Conservation (phyloP, 2,888 invertebrate species). For the Napeogenes sylphis region DNA sequence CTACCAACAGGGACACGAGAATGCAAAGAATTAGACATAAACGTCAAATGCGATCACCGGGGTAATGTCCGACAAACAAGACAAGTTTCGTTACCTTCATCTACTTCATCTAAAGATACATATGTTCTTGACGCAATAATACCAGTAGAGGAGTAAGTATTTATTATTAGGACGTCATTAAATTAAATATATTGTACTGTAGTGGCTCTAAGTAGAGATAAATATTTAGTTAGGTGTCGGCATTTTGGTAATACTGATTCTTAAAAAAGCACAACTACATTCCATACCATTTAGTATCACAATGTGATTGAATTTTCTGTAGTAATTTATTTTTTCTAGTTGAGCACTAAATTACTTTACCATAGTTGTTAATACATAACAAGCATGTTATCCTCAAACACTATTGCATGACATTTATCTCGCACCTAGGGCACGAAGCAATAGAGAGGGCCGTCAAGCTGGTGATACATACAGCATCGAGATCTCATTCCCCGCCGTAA, state of each 20-base stretch:
- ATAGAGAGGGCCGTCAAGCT: conserved; percentile 90
- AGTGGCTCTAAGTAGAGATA: conserved; percentile 6
- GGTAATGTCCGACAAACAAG: conserved; percentile 80
- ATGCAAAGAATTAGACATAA: conserved; percentile 93
- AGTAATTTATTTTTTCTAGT: conserved; percentile 8
- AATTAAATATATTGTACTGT: neutral
- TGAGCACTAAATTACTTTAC: conserved; percentile 20
- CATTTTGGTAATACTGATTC: neutral
- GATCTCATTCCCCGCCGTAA: conserved; percentile 94
- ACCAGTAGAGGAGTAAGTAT: conserved; percentile 90
- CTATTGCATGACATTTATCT: conserved; percentile 72
- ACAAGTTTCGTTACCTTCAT: conserved; percentile 74
- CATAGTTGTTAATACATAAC: conserved; percentile 1
- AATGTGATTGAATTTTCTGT: neutral
- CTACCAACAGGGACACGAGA: conserved; percentile 81
- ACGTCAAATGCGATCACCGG: conserved; percentile 93
- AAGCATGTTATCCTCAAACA: conserved; percentile 64
- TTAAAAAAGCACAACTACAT: neutral
- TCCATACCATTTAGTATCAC: neutral
- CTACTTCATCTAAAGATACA: conserved; percentile 84
- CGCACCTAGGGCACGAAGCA: conserved; percentile 81
- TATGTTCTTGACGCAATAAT: conserved; percentile 90
- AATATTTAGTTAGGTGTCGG: conserved; percentile 2
- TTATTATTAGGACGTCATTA: neutral
- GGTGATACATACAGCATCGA: conserved; percentile 94